Base-by-base conservation (phyloP, 2,797 vertebrate genomes). In the Syncerus caffer region DNA sequence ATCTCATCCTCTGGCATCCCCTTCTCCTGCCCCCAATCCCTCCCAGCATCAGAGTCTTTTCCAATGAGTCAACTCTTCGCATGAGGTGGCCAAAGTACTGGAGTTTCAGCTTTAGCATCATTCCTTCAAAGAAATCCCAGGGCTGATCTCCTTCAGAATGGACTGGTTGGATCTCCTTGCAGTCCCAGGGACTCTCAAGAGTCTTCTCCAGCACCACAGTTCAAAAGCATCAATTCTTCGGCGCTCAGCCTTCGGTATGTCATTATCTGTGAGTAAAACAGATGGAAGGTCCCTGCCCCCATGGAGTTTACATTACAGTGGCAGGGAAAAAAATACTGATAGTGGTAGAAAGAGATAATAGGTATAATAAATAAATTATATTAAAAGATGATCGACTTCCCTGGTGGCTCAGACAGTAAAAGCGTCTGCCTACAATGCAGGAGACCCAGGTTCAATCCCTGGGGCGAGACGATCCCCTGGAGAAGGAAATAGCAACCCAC, bases 341-440 rank as follows among this genome's bases (percentile, higher is more conserved):
- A 14, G 79, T 80, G 19, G 50, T 27, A 57, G n/a, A 42, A 57
- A 83, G 55, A 83, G 53, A 27, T 38, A 57, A 42, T 38, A 38
- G 53, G 53, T 34, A 17, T 17, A 57, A 27, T 57, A 55, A 83
- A 55, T 27, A 38, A 57, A 83, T 34, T 38, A 2, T 27, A 38
- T 83, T 82, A 53, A 86, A 76, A n/a, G 57, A 64, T 67, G 38
- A 55, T 78, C 5, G 0, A 71, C 19, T 38, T 71, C 34, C 67
- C 34, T 71, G 10, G 67, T 71, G 67, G 19, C 5, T 71, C 4
- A 6, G 67, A 71, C 0, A 0, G 34, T 38, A 71, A 71, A 71
- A 71, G 34, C 0, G 0, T 71, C 34, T 38, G n/a, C n/a, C 19
- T 71, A 23, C 10, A 21, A 23, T 38, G n/a, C 0, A 0, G 19